Conservation (phyloP, 1,140 invertebrate genomes). For the Scaptomyza pallida region DNA sequence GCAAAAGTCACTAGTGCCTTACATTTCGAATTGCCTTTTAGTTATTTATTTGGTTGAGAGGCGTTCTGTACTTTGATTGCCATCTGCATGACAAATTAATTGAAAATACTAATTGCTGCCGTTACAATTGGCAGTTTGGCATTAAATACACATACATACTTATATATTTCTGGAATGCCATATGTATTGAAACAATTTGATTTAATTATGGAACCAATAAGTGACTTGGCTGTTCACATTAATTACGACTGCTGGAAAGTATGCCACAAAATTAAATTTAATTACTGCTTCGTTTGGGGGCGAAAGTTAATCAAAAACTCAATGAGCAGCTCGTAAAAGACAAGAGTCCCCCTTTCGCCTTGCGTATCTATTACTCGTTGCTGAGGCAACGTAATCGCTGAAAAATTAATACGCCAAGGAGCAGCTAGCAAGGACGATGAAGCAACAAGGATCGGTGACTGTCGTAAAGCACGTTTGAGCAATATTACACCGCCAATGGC, state of each 20-base stretch:
- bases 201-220: conserved; percentile 66
- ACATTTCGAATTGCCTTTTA: conserved; percentile 6
- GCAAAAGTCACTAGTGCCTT: conserved; percentile 13
- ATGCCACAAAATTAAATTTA: conserved; percentile 80
- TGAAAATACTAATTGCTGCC: conserved; percentile 47
- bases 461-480: conserved; percentile 77
- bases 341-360: conserved; percentile 8
- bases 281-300: conserved; percentile 76
- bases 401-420: conserved; percentile 76
- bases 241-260: conserved; percentile 54
- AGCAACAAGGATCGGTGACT: conserved; percentile 47
- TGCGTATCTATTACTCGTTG: conserved; percentile 72
- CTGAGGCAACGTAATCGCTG: conserved; percentile 76
- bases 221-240: conserved; percentile 19
- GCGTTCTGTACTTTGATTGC: conserved; percentile 20
- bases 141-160: not conserved
- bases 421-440: conserved; percentile 27
- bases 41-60: conserved; percentile 17
- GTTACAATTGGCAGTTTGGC: conserved; percentile 31
- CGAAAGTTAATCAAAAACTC: conserved; percentile 82
- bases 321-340: conserved; percentile 75
- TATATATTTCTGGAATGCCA: conserved; percentile 15
- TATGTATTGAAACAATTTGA: conserved; percentile 34
- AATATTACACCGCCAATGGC: conserved; percentile 62
- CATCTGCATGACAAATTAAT: conserved; percentile 50